Percentiles rank a stretch among this genome's conserved stretches.
Evolutionary conservation across 2,888 invertebrate species (phyloP).

Genomic region (Helobdella robusta): DNA sequence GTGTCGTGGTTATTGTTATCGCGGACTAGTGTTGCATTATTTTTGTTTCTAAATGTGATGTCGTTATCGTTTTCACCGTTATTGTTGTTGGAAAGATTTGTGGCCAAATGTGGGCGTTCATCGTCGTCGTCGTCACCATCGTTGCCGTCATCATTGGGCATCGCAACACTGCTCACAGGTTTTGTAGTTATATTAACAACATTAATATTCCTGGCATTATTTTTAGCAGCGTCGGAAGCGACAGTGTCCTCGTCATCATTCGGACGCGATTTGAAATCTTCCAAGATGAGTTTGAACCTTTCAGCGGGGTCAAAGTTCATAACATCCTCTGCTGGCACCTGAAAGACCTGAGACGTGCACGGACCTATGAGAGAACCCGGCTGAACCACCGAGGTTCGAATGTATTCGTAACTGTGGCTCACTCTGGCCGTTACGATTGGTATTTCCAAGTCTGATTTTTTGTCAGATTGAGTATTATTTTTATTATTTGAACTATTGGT

Average conservation of each 20-base stretch:
- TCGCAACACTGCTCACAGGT: too few relatives aligned
- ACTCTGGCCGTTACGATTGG: slow-evolving; percentile 15
- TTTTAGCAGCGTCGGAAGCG: too few relatives aligned
- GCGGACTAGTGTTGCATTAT: not conserved
- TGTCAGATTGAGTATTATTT: too few relatives aligned
- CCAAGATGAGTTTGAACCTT: slow-evolving; percentile 8
- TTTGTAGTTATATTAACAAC: too few relatives aligned
- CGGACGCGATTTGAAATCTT: too few relatives aligned
- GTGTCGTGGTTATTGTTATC: not conserved
- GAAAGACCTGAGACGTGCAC: slow-evolving; percentile 9
- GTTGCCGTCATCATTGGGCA: too few relatives aligned
- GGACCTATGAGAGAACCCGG: not conserved
- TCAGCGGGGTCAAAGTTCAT: slow-evolving; percentile 8
- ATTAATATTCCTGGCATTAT: too few relatives aligned
- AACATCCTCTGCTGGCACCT: slow-evolving; percentile 3
- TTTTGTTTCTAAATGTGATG: not conserved
- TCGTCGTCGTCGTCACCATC: not conserved
- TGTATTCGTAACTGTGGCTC: slow-evolving; percentile 13
- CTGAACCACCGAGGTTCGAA: not conserved
- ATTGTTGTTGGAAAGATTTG: not conserved
- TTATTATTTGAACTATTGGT: too few relatives aligned
- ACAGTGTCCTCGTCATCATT: too few relatives aligned
- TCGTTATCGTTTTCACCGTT: not conserved
- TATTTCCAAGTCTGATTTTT: not conserved
- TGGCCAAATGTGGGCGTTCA: not conserved